Conservation (phyloP, 2,113 vertebrate genomes). For the Hippopotamus amphibius region DNA sequence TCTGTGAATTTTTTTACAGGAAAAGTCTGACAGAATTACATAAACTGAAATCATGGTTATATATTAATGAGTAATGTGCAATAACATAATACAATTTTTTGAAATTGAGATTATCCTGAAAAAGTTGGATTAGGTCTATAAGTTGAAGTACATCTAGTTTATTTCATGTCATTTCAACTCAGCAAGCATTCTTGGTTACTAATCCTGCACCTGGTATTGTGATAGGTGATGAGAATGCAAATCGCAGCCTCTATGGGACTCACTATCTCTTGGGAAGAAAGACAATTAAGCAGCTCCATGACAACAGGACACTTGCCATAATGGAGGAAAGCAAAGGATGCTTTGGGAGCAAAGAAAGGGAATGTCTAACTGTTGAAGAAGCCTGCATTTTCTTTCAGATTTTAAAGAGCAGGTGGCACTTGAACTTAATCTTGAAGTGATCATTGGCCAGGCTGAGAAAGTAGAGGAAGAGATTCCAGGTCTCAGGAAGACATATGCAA, state of each 20-base stretch:
- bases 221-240: background rate
- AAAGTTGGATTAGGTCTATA: background rate
- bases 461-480: background rate
- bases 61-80: background rate
- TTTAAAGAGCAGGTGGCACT: background rate
- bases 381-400: background rate
- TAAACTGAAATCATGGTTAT: background rate
- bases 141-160: background rate
- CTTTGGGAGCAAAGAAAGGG: background rate
- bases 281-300: background rate
- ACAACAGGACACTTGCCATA: background rate
- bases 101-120: slow-evolving; percentile 15
- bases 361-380: background rate
- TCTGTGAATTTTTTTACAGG: background rate
- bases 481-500: background rate
- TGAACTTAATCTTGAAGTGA: background rate
- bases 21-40: background rate
- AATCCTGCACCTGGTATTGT: background rate
- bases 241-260: background rate
- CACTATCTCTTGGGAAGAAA: background rate
- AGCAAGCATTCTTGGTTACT: background rate
- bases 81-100: background rate
- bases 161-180: slow-evolving; percentile 35
- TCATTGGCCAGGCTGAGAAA: background rate
- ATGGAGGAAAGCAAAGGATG: background rate